Conservation (phyloP, 1,140 invertebrate genomes). For the Pantala flavescens region DNA sequence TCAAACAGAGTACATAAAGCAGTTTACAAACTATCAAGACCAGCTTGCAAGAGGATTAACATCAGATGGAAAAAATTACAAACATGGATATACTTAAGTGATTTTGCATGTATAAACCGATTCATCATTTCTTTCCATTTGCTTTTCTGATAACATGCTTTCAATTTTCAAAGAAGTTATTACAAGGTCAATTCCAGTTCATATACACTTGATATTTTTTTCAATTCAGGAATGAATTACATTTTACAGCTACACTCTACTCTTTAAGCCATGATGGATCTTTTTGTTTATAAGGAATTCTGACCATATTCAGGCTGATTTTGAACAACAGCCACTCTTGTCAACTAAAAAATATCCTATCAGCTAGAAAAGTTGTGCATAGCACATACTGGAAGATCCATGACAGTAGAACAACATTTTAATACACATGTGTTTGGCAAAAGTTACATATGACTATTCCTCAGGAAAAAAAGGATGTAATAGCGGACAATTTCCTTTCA, state of each 20-base stretch:
- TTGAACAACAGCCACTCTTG: background rate
- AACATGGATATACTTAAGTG: background rate
- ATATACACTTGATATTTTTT: background rate
- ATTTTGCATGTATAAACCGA: background rate
- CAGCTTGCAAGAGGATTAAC: constrained; percentile 5
- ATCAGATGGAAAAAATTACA: background rate
- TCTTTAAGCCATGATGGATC: background rate
- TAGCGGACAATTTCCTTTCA: background rate
- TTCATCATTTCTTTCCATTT: background rate
- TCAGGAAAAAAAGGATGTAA: background rate
- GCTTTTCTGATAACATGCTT: background rate
- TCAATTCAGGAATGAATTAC: background rate
- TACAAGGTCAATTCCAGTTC: background rate
- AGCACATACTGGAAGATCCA: constrained; percentile 1
- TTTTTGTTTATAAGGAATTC: background rate
- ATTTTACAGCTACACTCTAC: background rate
- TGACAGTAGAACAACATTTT: background rate
- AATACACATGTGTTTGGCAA: background rate
- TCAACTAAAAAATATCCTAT: background rate
- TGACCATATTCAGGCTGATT: background rate
- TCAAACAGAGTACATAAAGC: constrained; percentile 6
- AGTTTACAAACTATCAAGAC: constrained; percentile 10
- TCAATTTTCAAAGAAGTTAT: background rate
- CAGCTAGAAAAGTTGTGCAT: background rate
- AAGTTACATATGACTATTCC: background rate